Evolutionary conservation across 2,797 vertebrate genomes (phyloP), one percentile per base, ranked within the genome.

Genomic region (Gorsachius magnificus): DNA sequence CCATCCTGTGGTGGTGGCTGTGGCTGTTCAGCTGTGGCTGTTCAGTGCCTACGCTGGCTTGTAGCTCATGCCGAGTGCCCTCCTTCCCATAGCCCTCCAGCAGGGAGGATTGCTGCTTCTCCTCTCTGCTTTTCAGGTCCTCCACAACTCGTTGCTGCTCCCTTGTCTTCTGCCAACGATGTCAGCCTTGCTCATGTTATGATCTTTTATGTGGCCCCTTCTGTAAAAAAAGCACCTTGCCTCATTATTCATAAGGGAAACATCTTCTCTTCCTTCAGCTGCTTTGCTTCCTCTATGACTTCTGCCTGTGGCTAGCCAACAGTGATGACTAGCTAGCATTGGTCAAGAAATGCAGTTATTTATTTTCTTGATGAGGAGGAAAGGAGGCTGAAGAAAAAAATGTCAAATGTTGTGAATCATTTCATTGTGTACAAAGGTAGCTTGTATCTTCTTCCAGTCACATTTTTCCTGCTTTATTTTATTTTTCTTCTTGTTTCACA

Each of bases 231-330:
- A 41, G 1, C 21, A 83, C 28, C 56, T 74, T 85, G 28, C 28
- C 53, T 68, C 77, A 26, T 91, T 93, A 87, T 72, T 96, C 83
- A 63, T 66, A 63, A 84, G 16, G 43, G 31, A 95, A 97, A 84
- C n/a, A 89, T 31, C 21, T 41, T 65, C 41, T 89, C n/a, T 90
- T 78, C 61, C 77, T 91, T 65, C 46, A 72, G 20, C 51, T 90
- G 82, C 70, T 79, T 90, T 56, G 11, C 66, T 97, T 93, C 93
- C 86, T 79, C 66, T 92, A 5, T 95, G 92, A 89, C 83, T 89
- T 87, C 74, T 78, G 71, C 31, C 24, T 57, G 36, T 91, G 84
- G 33, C 65, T 66, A 68, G 75, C 45, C 78, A 92, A 36, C 18
- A 26, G 41, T 12, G 60, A 61, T 89, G 84, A 92, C 57, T 87